These are phyloP conservation scores for Vandiemenella viatica DNA, from an alignment of 2,888 invertebrate species.

Conservation along the genomic window DNA sequence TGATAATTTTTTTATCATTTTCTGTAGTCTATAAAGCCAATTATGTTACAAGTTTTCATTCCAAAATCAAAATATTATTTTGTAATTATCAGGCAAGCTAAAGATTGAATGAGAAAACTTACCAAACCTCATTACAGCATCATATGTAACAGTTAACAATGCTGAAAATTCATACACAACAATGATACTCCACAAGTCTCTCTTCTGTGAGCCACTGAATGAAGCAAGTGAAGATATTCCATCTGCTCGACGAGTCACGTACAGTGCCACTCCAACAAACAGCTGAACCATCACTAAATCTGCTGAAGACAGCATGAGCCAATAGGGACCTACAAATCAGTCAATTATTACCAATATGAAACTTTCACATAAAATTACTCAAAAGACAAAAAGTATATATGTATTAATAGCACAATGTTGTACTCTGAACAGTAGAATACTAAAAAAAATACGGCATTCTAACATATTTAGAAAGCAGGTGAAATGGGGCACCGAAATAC, in stretches of 20 bases:
- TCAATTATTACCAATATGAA: neutral
- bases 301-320: conserved; percentile 34
- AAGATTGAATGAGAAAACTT: conserved; percentile 16
- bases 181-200: conserved; percentile 35
- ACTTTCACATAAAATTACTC: neutral
- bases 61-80: too few relatives aligned
- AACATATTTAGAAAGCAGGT: too few relatives aligned
- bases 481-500: too few relatives aligned
- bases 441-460: too few relatives aligned
- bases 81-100: too few relatives aligned
- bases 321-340: conserved; percentile 31
- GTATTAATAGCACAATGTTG: too few relatives aligned
- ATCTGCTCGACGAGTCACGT: conserved; percentile 27
- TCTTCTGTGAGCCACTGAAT: conserved; percentile 30
- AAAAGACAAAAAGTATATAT: too few relatives aligned
- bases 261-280: conserved; percentile 32
- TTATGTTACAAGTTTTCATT: too few relatives aligned
- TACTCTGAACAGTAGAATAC: too few relatives aligned
- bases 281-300: conserved; percentile 34
- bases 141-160: conserved; percentile 24
- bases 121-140: conserved; percentile 25
- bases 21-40: too few relatives aligned
- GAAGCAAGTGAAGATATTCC: conserved; percentile 22
- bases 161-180: conserved; percentile 34
- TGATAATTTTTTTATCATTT: too few relatives aligned